Conservation (phyloP, 2,113 vertebrate genomes). For the Dipodomys stephensi region DNA sequence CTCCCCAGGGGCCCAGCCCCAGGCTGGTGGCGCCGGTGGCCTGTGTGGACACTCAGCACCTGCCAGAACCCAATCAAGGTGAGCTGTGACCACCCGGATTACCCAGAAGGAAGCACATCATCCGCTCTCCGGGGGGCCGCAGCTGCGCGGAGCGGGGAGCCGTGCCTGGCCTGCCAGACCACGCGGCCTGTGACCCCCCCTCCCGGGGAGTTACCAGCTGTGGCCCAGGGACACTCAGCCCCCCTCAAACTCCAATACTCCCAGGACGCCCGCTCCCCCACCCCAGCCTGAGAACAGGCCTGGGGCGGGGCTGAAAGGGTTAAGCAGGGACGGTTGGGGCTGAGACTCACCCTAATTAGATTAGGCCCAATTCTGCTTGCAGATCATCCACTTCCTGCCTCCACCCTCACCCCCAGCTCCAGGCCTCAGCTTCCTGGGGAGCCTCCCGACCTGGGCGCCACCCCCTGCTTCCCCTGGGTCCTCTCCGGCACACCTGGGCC, state of each 20-base stretch:
- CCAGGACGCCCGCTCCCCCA: too few species aligned
- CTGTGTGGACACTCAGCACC: conserved; percentile 39
- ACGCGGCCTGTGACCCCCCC: too few species aligned
- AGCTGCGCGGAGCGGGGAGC: neutral
- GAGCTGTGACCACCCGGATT: conserved; percentile 50
- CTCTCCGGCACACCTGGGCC: conserved; percentile 72
- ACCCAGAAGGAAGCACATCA: conserved; percentile 49
- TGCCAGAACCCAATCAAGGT: conserved; percentile 40
- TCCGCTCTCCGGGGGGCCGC: neutral
- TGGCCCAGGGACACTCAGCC: too few species aligned
- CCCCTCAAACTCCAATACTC: neutral
- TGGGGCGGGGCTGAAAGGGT: conserved; percentile 69
- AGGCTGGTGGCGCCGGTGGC: too few species aligned
- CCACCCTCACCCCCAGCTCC: conserved; percentile 63
- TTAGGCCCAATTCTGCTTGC: conserved; percentile 85
- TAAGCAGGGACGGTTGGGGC: conserved; percentile 77
- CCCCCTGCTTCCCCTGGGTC: conserved; percentile 8
- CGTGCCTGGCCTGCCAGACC: too few species aligned
- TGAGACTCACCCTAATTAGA: conserved; percentile 81
- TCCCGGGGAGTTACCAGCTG: neutral
- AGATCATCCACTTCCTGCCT: conserved; percentile 84
- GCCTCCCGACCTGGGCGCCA: conserved; percentile 72
- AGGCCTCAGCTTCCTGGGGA: conserved; percentile 66
- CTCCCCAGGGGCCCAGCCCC: too few species aligned
- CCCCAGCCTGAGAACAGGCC: neutral